Evolutionary conservation across 2,797 vertebrate species (phyloP).

Genomic region (Pygocentrus nattereri): DNA sequence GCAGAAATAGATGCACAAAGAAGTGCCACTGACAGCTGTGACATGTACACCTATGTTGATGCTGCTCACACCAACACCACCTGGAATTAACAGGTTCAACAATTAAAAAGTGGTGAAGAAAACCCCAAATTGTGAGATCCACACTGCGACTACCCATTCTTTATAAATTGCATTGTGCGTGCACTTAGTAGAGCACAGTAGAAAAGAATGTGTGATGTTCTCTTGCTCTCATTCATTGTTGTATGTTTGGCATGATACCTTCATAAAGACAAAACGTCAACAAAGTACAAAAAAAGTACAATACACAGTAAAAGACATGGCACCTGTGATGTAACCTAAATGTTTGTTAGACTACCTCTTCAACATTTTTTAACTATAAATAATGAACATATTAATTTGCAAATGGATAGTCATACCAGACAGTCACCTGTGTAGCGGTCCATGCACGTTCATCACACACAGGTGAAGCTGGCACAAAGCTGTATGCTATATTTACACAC

Average conservation of each 20-base stretch:
- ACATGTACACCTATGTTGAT: not conserved
- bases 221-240: not conserved
- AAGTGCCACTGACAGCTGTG: not conserved
- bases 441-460: too few species aligned
- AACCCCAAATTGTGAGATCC: not conserved
- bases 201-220: not conserved
- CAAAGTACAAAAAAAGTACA: not conserved
- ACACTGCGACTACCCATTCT: not conserved
- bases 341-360: too few species aligned
- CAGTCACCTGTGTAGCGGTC: too few species aligned
- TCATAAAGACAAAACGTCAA: not conserved
- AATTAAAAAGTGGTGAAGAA: not conserved
- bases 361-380: too few species aligned
- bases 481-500: not conserved
- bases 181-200: not conserved
- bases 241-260: not conserved
- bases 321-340: too few species aligned
- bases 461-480: not conserved
- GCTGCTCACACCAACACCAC: not conserved
- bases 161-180: not conserved
- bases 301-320: too few species aligned
- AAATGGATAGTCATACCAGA: too few species aligned
- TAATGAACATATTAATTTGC: too few species aligned
- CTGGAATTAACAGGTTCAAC: not conserved
- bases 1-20: too few species aligned